These are phyloP conservation scores for Papilio elwesi DNA, from an alignment of 2,888 invertebrate genomes.

Conservation along the genomic window DNA sequence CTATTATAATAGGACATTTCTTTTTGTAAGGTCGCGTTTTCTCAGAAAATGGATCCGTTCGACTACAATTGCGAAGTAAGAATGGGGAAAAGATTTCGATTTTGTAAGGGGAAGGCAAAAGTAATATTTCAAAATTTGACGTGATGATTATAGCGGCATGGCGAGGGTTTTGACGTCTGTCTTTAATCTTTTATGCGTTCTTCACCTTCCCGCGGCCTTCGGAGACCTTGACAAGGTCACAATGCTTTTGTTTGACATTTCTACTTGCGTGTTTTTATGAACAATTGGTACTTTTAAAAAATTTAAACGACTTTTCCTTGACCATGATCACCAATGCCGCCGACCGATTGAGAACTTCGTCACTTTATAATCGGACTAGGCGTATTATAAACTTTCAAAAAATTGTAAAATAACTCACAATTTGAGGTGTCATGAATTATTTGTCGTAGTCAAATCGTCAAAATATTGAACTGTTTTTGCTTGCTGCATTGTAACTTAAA, in stretches of 20 bases:
- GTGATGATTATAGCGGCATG: conserved; percentile 70
- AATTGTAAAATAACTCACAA: too few species aligned
- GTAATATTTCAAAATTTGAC: conserved; percentile 74
- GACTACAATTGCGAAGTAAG: conserved; percentile 49
- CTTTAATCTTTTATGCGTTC: conserved; percentile 67
- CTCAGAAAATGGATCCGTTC: conserved; percentile 50
- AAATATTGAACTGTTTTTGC: too few species aligned
- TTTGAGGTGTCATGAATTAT: too few species aligned
- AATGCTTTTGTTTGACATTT: conserved; percentile 30
- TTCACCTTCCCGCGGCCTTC: conserved; percentile 70
- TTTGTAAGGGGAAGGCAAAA: conserved; percentile 50
- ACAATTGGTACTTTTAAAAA: background rate
- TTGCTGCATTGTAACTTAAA: too few species aligned
- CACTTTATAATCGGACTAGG: too few species aligned
- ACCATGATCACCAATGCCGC: background rate
- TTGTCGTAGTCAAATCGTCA: too few species aligned
- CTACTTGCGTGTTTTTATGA: conserved; percentile 9
- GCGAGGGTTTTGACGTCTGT: conserved; percentile 61
- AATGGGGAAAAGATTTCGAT: conserved; percentile 54
- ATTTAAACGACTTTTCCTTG: conserved; percentile 6
- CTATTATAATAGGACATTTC: conserved; percentile 67
- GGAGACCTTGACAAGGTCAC: conserved; percentile 37
- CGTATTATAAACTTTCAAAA: too few species aligned
- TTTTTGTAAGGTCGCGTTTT: conserved; percentile 21
- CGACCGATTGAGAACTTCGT: too few species aligned